These are phyloP conservation scores for Tinea trinotella DNA, from an alignment of 2,888 invertebrate genomes.

Conservation along the genomic window DNA sequence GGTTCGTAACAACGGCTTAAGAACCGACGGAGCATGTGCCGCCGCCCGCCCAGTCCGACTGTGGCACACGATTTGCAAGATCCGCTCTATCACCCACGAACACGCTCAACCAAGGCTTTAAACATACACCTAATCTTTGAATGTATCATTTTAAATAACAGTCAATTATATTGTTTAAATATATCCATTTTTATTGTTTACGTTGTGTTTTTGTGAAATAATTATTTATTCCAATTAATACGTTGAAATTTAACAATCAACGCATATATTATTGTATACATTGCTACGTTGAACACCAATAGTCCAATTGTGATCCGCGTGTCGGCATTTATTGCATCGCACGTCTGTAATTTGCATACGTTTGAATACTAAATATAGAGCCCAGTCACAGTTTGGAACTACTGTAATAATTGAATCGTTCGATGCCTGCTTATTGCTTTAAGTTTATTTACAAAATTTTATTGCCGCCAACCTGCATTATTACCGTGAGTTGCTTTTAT, in stretches of 20 bases:
- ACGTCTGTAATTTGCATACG: slow-evolving; percentile 70
- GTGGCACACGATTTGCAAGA: slow-evolving; percentile 51
- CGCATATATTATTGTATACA: slow-evolving; percentile 23
- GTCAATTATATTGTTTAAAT: background rate
- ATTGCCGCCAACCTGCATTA: background rate
- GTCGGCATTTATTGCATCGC: slow-evolving; percentile 71
- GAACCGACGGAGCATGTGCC: slow-evolving; percentile 30
- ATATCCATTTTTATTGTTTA: too few relatives aligned
- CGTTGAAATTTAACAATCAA: background rate
- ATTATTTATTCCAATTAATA: background rate
- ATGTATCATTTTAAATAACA: background rate
- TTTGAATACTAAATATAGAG: slow-evolving; percentile 66
- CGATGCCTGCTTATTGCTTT: slow-evolving; percentile 56
- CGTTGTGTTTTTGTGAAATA: too few relatives aligned
- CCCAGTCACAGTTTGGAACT: slow-evolving; percentile 58
- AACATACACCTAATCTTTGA: background rate
- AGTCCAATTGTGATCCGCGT: slow-evolving; percentile 69
- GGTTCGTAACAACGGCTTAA: slow-evolving; percentile 45
- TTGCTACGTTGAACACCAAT: slow-evolving; percentile 63
- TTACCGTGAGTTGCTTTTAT: background rate
- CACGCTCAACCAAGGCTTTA: slow-evolving; percentile 29
- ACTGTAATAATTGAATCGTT: slow-evolving; percentile 69
- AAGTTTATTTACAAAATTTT: slow-evolving; percentile 29
- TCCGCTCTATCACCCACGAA: slow-evolving; percentile 51
- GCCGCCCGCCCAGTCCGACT: slow-evolving; percentile 35